phyloP scores from a whole-genome alignment of 64 coral and sea anemone genomes.

The Stichodactyla helianthus region DNA sequence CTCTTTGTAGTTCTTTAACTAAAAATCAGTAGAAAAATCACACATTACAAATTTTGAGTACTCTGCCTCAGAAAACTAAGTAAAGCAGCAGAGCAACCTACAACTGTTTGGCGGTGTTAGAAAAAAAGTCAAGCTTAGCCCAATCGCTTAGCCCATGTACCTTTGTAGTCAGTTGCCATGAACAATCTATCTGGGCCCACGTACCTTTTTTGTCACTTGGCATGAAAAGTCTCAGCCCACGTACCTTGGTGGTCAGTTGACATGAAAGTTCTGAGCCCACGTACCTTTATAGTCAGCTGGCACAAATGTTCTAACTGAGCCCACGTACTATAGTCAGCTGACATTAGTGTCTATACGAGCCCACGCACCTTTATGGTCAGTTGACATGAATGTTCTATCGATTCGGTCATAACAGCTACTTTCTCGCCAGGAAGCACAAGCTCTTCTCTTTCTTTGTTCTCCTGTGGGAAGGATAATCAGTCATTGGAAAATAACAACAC shows the following conservation, averaged over 20 bases:
- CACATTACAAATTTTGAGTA: neutral
- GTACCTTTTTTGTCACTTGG: conserved; percentile 39
- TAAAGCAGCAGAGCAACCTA: too few relatives aligned
- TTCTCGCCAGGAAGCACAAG: conserved; percentile 40
- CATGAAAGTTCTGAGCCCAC: too few relatives aligned
- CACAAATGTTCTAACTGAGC: conserved; percentile 24
- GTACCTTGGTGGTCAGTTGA: too few relatives aligned
- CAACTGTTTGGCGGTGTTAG: too few relatives aligned
- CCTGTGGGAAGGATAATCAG: neutral
- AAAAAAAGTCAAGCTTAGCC: too few relatives aligned
- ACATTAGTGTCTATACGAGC: too few relatives aligned
- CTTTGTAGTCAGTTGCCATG: too few relatives aligned
- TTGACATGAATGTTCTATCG: conserved; percentile 31
- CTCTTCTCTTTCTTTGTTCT: neutral
- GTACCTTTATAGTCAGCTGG: conserved; percentile 37
- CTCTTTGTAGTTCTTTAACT: conserved; percentile 28
- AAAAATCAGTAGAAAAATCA: neutral
- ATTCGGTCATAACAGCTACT: conserved; percentile 14
- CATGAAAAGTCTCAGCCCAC: conserved; percentile 5
- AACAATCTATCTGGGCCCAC: too few relatives aligned
- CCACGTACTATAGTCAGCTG: too few relatives aligned
- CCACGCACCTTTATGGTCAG: conserved; percentile 34
- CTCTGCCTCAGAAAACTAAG: too few relatives aligned
- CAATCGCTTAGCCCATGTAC: too few relatives aligned
- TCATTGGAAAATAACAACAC: too few relatives aligned